Conservation (phyloP, 2,797 vertebrate genomes). For the Mallotus villosus region DNA sequence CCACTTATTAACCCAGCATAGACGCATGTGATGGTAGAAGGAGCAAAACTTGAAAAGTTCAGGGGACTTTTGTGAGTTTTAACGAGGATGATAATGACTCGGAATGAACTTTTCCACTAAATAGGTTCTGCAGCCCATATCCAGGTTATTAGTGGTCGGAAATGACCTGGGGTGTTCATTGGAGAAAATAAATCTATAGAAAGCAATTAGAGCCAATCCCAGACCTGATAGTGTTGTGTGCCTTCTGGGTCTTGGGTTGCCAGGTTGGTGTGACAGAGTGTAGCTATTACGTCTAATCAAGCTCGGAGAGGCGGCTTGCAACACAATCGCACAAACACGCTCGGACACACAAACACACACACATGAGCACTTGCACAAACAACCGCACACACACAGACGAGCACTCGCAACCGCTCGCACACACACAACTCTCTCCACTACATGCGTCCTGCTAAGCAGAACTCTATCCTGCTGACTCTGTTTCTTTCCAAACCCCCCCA, state of each 20-base stretch:
- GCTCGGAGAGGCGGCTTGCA: not conserved
- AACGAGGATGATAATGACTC: too few species aligned
- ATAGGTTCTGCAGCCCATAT: constrained; percentile 13
- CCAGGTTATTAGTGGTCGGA: constrained; percentile 18
- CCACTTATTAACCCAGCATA: not conserved
- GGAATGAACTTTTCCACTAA: not conserved
- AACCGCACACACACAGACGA: not conserved
- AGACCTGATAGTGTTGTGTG: constrained; percentile 12
- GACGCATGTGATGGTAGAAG: not conserved
- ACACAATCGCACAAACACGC: not conserved
- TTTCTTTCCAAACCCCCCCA: not conserved
- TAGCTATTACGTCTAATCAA: constrained; percentile 14
- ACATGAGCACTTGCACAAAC: not conserved
- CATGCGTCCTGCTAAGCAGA: too few species aligned
- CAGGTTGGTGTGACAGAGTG: constrained; percentile 3
- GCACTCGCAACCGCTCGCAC: constrained; percentile 10
- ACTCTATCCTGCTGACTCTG: not conserved
- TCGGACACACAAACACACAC: constrained; percentile 5
- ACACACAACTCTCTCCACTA: not conserved
- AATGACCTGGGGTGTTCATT: constrained; percentile 25
- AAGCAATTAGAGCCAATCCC: constrained; percentile 27
- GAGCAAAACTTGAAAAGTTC: not conserved
- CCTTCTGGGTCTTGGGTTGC: constrained; percentile 11
- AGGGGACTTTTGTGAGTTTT: too few species aligned
- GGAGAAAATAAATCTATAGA: constrained; percentile 23